Evolutionary conservation across 1,140 invertebrate species (phyloP).

Genomic region (Sarcophaga peregrina): DNA sequence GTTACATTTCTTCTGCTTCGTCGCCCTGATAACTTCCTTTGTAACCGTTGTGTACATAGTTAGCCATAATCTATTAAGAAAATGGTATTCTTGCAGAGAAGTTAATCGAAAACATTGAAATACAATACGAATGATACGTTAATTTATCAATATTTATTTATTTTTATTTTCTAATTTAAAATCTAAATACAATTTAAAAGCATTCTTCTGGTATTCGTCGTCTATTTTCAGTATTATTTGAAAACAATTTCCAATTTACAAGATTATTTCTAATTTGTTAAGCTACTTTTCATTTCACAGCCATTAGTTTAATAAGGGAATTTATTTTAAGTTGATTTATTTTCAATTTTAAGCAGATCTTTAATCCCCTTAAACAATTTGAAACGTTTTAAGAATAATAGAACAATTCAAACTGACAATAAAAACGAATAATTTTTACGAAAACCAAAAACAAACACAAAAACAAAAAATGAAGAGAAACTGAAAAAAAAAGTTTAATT

Average conservation of each 20-base stretch:
- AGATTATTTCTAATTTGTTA: constrained; percentile 7
- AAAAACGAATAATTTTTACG: too few species aligned
- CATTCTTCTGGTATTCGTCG: not conserved
- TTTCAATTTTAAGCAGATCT: constrained; percentile 8
- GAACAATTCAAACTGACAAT: too few species aligned
- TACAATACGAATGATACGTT: too few species aligned
- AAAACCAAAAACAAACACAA: not conserved
- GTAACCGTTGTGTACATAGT: too few species aligned
- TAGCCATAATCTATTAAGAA: too few species aligned
- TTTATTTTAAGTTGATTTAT: not conserved
- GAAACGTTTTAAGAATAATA: not conserved
- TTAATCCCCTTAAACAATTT: not conserved
- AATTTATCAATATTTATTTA: too few species aligned
- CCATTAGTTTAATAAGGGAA: constrained; percentile 24
- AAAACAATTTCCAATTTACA: not conserved
- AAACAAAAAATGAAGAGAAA: not conserved
- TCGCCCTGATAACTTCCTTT: too few species aligned
- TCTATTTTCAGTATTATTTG: not conserved
- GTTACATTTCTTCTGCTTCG: too few species aligned
- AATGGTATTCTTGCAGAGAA: too few species aligned
- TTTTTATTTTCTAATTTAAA: too few species aligned
- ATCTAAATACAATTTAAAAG: too few species aligned
- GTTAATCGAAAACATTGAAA: too few species aligned
- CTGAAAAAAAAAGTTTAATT: not conserved
- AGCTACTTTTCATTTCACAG: constrained; percentile 15